These are phyloP conservation scores for Philaethria dido DNA, from an alignment of 2,888 invertebrate species.

Conservation along the genomic window DNA sequence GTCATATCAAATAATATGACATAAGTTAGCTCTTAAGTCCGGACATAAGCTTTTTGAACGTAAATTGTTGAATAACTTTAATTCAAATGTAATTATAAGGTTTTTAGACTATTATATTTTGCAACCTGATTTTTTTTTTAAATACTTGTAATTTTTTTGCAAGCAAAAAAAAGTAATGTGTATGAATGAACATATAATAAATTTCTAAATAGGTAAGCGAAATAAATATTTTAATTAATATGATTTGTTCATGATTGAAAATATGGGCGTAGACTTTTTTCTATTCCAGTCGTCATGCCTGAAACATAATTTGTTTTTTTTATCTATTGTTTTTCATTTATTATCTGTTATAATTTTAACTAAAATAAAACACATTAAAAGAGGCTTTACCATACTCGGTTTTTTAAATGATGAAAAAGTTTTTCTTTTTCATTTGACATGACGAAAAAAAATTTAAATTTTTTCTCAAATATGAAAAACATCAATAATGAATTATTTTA, in stretches of 20 bases:
- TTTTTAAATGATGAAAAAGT: neutral
- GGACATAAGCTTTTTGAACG: slow-evolving; percentile 11
- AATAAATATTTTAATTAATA: neutral
- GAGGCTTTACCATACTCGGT: neutral
- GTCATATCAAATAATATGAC: slow-evolving; percentile 41
- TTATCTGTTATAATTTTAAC: neutral
- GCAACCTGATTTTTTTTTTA: neutral
- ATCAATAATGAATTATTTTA: no score
- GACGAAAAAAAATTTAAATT: no score
- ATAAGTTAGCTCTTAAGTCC: slow-evolving; percentile 31
- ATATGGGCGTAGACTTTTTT: neutral
- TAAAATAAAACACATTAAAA: neutral
- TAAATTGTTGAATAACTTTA: slow-evolving; percentile 1
- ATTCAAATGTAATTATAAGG: slow-evolving; percentile 3
- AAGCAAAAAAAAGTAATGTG: neutral
- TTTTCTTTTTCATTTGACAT: neutral
- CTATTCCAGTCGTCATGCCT: neutral
- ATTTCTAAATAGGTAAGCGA: no score
- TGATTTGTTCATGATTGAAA: neutral
- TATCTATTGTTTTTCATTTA: neutral
- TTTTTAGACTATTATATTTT: no score
- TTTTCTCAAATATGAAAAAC: no score
- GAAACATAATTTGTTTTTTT: neutral
- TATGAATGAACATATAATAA: neutral
- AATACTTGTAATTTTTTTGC: neutral